phyloP scores from a whole-genome alignment of 2,113 vertebrate species.

The Capricornis sumatraensis region DNA sequence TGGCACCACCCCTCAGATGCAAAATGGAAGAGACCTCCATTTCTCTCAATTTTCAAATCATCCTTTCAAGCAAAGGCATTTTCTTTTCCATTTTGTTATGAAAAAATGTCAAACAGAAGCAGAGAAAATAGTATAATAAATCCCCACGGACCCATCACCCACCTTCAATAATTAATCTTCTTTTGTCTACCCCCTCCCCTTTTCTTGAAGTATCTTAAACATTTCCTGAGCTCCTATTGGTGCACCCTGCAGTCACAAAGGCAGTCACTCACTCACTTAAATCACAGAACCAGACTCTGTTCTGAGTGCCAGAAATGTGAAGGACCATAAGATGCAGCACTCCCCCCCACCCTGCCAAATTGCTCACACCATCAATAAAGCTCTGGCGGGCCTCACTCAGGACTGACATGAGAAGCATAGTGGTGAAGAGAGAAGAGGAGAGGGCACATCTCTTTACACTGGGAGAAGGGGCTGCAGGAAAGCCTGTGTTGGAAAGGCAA shows the following conservation, averaged over 20 bases:
- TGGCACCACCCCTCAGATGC: background rate
- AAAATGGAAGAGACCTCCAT: background rate
- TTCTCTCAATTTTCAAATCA: background rate
- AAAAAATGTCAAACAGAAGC: background rate
- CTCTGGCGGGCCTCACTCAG: fast-evolving
- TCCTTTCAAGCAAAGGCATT: background rate
- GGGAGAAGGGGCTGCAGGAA: background rate
- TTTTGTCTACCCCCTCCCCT: background rate
- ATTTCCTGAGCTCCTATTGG: background rate
- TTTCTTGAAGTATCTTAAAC: background rate
- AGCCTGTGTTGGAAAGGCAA: background rate
- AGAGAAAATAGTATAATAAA: background rate
- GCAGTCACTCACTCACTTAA: background rate
- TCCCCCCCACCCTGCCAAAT: fast-evolving
- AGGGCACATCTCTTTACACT: background rate
- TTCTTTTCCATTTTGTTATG: background rate
- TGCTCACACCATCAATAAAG: background rate
- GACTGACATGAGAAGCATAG: background rate
- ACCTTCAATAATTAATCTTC: background rate
- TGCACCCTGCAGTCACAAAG: background rate
- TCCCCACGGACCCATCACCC: background rate
- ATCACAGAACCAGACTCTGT: background rate
- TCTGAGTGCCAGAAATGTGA: background rate
- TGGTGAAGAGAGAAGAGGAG: background rate
- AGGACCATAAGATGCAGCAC: background rate